A percentile compares a stretch with the other conserved stretches of the same genome.
Evolutionary conservation across 1,140 invertebrate species (phyloP).

Genomic region (Heliconius himera): DNA sequence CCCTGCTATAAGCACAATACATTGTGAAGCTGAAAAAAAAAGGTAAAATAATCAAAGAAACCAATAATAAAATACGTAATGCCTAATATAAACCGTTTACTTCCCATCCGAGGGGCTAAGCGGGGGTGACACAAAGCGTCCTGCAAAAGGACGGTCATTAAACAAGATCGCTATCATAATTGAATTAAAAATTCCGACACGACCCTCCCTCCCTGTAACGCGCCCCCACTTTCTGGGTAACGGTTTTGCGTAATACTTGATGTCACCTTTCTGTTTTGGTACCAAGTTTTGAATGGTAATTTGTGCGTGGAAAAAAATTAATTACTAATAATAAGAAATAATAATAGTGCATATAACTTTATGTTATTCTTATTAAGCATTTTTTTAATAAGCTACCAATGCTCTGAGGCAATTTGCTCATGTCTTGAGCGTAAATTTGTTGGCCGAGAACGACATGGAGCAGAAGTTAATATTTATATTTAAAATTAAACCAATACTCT

Average conservation of each 20-base stretch:
- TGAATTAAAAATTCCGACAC: conserved; percentile 80
- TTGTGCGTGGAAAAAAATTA: neutral
- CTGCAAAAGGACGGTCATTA: conserved; percentile 68
- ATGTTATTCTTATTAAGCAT: too few relatives aligned
- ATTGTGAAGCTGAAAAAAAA: neutral
- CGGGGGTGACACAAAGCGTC: conserved; percentile 51
- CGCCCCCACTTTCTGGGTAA: conserved; percentile 29
- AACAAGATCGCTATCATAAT: conserved; percentile 79
- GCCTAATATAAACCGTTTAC: conserved; percentile 8
- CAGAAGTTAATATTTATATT: too few relatives aligned
- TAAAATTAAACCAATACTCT: too few relatives aligned
- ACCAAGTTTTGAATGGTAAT: neutral
- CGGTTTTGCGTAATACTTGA: conserved; percentile 27
- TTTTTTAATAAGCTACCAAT: too few relatives aligned
- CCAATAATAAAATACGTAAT: neutral
- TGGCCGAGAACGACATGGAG: too few relatives aligned
- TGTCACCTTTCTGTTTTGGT: conserved; percentile 17
- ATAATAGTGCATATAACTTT: too few relatives aligned
- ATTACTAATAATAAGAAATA: neutral
- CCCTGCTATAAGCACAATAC: neutral
- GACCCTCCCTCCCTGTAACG: conserved; percentile 46
- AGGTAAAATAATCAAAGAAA: conserved; percentile 9
- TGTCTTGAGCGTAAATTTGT: too few relatives aligned
- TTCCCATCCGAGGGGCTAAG: conserved; percentile 18
- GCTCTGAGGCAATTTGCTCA: too few relatives aligned